Percentiles rank a stretch among this genome's conserved stretches.
Evolutionary conservation across 2,888 invertebrate genomes (phyloP).

Genomic region (Orthonychiurus folsomi): DNA sequence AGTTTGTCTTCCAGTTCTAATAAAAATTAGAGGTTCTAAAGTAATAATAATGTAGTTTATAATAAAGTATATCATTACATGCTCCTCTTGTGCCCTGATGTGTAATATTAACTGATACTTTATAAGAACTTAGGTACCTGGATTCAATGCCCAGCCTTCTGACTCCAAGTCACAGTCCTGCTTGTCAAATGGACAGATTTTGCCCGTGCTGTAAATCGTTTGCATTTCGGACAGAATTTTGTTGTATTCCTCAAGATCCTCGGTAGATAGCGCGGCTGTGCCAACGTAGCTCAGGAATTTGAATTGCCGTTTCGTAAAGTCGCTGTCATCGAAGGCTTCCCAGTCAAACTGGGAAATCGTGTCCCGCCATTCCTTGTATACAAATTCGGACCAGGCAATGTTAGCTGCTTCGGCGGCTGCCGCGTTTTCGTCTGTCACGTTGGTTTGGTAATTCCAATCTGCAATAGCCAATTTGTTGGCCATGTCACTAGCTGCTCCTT

Average conservation of each 20-base stretch:
- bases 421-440: conserved; percentile 40
- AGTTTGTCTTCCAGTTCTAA: conserved; percentile 56
- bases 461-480: conserved; percentile 44
- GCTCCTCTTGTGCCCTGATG: too few relatives aligned
- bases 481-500: conserved; percentile 17
- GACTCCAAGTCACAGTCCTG: conserved; percentile 45
- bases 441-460: conserved; percentile 45
- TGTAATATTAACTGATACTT: too few relatives aligned
- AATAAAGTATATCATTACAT: too few relatives aligned
- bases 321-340: conserved; percentile 43
- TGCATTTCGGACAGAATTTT: conserved; percentile 58
- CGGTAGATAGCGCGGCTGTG: conserved; percentile 61
- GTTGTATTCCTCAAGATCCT: conserved; percentile 53
- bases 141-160: conserved; percentile 50
- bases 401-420: conserved; percentile 21
- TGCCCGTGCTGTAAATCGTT: conserved; percentile 62
- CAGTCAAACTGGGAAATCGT: conserved; percentile 28
- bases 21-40: too few relatives aligned
- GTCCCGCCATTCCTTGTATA: conserved; percentile 25
- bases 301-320: conserved; percentile 54
- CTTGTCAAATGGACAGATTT: conserved; percentile 55
- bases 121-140: too few relatives aligned
- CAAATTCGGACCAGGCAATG: conserved; percentile 26
- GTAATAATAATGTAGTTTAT: too few relatives aligned
- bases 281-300: conserved; percentile 61